phyloP scores from a whole-genome alignment of 37 sponge, comb jelly and placozoan genomes.

The Geodia barretti region DNA sequence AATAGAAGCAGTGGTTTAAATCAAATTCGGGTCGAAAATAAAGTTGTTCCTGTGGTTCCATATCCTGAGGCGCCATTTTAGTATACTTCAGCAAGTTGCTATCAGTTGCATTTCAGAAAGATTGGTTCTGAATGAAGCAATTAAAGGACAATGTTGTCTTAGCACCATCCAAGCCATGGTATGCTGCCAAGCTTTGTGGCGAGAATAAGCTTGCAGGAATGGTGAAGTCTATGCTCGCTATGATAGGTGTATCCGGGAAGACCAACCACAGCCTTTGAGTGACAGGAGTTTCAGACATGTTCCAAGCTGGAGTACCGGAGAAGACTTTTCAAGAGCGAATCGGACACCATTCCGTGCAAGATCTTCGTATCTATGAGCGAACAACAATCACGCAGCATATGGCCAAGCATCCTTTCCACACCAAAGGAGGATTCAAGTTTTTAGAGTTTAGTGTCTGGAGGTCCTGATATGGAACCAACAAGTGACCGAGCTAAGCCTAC shows the following conservation, averaged over 20 bases:
- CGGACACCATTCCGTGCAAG: slow-evolving; percentile 27
- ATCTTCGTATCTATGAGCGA: slow-evolving; percentile 40
- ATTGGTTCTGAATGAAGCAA: neutral
- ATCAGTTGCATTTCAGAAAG: neutral
- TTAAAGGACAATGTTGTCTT: neutral
- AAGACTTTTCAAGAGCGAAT: slow-evolving; percentile 41
- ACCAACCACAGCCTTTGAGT: slow-evolving; percentile 55
- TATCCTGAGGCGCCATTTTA: slow-evolving; percentile 1
- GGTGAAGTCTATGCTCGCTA: slow-evolving; percentile 19
- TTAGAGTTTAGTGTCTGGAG: too few relatives aligned
- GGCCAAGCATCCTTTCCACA: too few relatives aligned
- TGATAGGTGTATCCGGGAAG: slow-evolving; percentile 16
- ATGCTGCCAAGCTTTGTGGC: neutral
- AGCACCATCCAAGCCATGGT: slow-evolving; percentile 12
- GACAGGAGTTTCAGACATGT: slow-evolving; percentile 38
- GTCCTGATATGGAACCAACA: too few relatives aligned
- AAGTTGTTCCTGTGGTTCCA: neutral
- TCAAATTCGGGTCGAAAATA: slow-evolving; percentile 10
- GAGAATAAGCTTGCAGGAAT: slow-evolving; percentile 18
- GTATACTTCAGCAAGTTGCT: neutral
- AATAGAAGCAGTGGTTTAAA: slow-evolving; percentile 3
- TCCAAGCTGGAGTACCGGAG: slow-evolving; percentile 42
- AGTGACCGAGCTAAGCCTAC: too few relatives aligned
- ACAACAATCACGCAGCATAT: slow-evolving; percentile 20
- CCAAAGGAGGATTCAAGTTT: too few relatives aligned